Base-by-base conservation (phyloP, 2,113 vertebrate species). In the Clupea harengus region DNA sequence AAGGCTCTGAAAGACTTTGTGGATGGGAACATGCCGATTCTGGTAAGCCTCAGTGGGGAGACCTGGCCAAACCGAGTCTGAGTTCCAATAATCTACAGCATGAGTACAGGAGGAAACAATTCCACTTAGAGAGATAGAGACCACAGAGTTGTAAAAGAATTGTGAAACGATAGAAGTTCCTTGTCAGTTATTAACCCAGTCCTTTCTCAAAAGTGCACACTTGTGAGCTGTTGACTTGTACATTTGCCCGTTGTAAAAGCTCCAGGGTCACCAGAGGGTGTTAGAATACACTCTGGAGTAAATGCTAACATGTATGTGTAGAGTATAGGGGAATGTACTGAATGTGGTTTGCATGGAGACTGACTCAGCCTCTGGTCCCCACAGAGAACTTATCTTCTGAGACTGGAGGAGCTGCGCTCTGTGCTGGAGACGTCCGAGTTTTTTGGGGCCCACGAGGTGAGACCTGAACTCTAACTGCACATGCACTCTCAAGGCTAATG, bases 361-460 rank as follows among this genome's bases (percentile, higher is more conserved):
- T 64, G 52, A 64, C 60, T n/a, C 20, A 25, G 22, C n/a, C 60
- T 64, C 32, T 82, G 20, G 60, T 82, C 81, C 81, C 22, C 39
- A 45, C 82, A 98, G 97, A 95, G 88, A 88, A 92, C 92, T 80
- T 97, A 98, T 11, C 90, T 97, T 90, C 90, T 91, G 47, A 91
- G 93, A 18, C 84, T 98, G 28, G 92, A 96, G 88, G 95, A 97
- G 4, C 92, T 97, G 6, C 93, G 95, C 3, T 87, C 90, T 0
- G 93, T 92, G 15, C 94, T 98, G 8, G 97, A 97, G 89, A 92
- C 90, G 45, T 98, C 97, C 0, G 91, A 91, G 1, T 97, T 98
- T 92, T 98, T 98, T 92, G 95, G 85, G 57, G 94, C 94, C 6
- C 97, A 98, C 0, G 97, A 98, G 97, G 97, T 97, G 82, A 91